These are phyloP conservation scores for Tokudaia muenninki DNA, from an alignment of 2,797 vertebrate genomes.

Conservation along the genomic window DNA sequence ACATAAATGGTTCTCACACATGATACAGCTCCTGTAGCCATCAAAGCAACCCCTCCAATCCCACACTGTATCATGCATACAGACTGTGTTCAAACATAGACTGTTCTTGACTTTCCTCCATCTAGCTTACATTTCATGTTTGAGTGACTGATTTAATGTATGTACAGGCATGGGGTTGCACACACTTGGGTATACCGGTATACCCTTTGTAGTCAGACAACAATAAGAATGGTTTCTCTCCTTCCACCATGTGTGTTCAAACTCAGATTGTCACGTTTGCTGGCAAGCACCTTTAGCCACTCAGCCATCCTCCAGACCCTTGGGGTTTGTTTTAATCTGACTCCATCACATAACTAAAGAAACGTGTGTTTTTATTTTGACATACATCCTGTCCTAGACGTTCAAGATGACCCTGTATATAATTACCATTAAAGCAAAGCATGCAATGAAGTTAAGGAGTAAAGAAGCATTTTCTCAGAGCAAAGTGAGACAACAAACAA, in stretches of 20 bases:
- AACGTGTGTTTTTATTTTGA: background rate
- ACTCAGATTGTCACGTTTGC: background rate
- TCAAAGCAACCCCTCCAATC: background rate
- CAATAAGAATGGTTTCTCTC: background rate
- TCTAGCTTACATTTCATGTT: background rate
- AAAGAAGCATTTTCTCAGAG: slow-evolving; percentile 43
- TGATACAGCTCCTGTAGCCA: background rate
- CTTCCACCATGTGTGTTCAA: background rate
- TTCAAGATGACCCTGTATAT: background rate
- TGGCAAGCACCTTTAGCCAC: background rate
- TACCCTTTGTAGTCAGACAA: background rate
- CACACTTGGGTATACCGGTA: background rate
- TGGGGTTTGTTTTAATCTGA: slow-evolving; percentile 47
- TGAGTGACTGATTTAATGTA: background rate
- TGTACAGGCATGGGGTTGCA: background rate
- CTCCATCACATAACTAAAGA: slow-evolving; percentile 1
- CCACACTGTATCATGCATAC: background rate
- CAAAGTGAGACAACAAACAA: slow-evolving; percentile 51
- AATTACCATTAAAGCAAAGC: slow-evolving; percentile 39
- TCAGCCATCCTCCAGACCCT: background rate
- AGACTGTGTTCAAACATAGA: background rate
- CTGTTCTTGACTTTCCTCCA: slow-evolving; percentile 1
- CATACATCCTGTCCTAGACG: background rate
- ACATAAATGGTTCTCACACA: background rate
- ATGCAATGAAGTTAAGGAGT: slow-evolving; percentile 24